Evolutionary conservation across 2,797 vertebrate genomes (phyloP), one percentile per base, ranked within the genome.

Genomic region (Fringilla coelebs): DNA sequence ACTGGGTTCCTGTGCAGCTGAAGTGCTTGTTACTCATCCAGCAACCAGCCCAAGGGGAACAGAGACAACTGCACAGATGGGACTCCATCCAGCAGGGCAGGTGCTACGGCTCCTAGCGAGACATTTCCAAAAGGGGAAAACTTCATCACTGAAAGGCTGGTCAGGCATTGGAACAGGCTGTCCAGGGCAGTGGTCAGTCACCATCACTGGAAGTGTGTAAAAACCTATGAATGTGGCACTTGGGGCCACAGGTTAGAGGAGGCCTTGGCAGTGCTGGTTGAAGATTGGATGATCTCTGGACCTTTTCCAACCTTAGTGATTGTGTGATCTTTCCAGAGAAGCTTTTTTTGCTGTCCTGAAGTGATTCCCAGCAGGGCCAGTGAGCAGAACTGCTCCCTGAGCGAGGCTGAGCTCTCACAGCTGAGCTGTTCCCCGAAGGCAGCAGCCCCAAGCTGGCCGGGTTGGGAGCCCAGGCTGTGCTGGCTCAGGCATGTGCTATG

Each of bases 391-490:
- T 11, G 40, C 41, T 74, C 57, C 45, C 32, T 18, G 41, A 15
- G 49, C 2, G 0, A 3, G n/a, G 73, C 49, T 71, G 34, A 54
- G 63, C 60, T 15, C 79, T 8, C 22, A 0, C 9, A 17, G 38
- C 57, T 17, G 25, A 34, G 52, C 65, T 24, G 1, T 29, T 89
- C 87, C 62, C 58, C 1, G 2, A 89, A 87, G 74, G 74, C 75
- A 90, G 40, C 51, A 66, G 73, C 19, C 76, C 43, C 0, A 2
- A 74, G 66, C 46, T 65, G 73, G 60, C 46, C 8, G 31, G 52
- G 54, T 43, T 66, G 76, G 91, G 85, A 94, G 79, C 76, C 78
- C 46, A 66, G 76, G 68, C 52, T 67, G 45, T 36, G 75, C 16
- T 91, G 82, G 82, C 76, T 89, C 46, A 65, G 51, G 46, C 55